Evolutionary conservation across 2,113 vertebrate genomes (phyloP).

Genomic region (Pungitius pungitius): DNA sequence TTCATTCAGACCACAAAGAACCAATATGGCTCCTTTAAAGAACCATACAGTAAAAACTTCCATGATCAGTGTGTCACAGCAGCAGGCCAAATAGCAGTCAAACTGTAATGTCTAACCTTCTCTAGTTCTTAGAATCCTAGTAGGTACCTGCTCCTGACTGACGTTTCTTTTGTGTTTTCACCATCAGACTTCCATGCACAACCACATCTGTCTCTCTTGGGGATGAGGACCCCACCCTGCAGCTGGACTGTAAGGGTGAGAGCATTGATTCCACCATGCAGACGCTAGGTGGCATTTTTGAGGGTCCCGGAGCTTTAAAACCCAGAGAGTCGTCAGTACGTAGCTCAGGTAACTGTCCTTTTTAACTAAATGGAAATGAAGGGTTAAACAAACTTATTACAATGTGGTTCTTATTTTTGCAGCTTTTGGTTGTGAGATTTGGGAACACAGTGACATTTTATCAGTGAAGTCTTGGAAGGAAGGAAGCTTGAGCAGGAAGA

Average conservation of each 20-base stretch:
- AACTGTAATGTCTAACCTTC: background rate
- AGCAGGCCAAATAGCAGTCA: background rate
- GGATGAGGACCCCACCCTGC: conserved; percentile 88
- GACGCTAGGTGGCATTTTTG: conserved; percentile 64
- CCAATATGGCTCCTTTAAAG: too few species aligned
- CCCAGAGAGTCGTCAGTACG: conserved; percentile 49
- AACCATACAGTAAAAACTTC: background rate
- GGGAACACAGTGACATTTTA: background rate
- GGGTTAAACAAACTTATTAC: background rate
- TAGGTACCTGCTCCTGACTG: background rate
- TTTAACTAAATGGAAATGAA: background rate
- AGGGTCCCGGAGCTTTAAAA: conserved; percentile 22
- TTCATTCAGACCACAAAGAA: too few species aligned
- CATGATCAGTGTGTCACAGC: background rate
- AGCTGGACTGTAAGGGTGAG: conserved; percentile 94
- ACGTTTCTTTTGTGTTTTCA: background rate
- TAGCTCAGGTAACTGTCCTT: conserved; percentile 49
- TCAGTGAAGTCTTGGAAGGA: background rate
- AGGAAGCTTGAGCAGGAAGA: background rate
- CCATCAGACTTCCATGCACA: conserved; percentile 80
- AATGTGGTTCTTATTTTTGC: background rate
- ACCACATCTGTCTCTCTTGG: conserved; percentile 89
- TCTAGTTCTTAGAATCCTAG: too few species aligned
- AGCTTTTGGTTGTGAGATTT: background rate
- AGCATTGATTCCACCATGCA: conserved; percentile 76